Conservation (phyloP, 2,888 invertebrate genomes). For the Frankliniella intonsa region DNA sequence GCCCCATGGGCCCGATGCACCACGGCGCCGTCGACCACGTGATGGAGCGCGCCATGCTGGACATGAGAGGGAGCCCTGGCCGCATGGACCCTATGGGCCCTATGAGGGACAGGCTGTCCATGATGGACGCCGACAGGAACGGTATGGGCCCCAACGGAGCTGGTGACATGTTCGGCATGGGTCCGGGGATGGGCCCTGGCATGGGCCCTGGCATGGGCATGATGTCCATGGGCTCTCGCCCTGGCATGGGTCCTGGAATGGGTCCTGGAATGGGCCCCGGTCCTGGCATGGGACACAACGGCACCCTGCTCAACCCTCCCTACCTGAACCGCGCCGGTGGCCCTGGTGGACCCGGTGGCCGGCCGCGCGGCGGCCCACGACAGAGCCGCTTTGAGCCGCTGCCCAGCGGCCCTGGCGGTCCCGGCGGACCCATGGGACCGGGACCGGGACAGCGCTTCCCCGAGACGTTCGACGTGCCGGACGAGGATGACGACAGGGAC, state of each 20-base stretch:
- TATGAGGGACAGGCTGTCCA: background rate
- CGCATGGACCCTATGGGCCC: background rate
- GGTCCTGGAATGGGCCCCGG: background rate
- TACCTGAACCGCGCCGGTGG: background rate
- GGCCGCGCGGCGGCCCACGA: constrained; percentile 32
- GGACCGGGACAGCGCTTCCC: constrained; percentile 14
- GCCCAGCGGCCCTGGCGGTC: background rate
- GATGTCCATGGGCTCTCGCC: background rate
- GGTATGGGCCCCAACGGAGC: background rate
- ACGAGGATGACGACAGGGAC: background rate
- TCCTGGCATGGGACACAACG: background rate
- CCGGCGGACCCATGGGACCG: background rate
- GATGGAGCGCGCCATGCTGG: background rate
- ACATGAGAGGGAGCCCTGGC: constrained; percentile 34
- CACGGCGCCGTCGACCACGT: background rate
- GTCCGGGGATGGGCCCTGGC: background rate
- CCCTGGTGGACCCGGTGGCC: background rate
- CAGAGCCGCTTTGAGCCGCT: constrained; percentile 37
- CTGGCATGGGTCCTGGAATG: background rate
- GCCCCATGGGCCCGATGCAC: constrained; percentile 6
- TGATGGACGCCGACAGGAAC: background rate
- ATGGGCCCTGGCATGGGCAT: background rate
- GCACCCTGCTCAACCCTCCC: background rate
- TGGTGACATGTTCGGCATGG: background rate
- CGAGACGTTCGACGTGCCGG: background rate